Percentiles rank a stretch among this genome's conserved stretches.
These are phyloP conservation scores for Etheostoma cragini DNA, from an alignment of 2,113 vertebrate species.

Conservation along the genomic window DNA sequence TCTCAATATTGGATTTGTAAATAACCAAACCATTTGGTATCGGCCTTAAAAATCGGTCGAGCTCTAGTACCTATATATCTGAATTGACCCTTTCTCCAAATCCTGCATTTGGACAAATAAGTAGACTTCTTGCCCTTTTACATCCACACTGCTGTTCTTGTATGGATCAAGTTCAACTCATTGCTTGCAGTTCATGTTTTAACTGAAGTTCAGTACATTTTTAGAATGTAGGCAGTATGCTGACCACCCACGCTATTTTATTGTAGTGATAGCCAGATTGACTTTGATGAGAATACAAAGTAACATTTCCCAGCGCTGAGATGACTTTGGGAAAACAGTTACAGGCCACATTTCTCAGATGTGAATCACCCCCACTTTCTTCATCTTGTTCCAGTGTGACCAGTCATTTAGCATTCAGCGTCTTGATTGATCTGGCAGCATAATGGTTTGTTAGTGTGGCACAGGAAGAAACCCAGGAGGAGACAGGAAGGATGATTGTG, in stretches of 20 bases:
- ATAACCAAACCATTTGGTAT: too few species aligned
- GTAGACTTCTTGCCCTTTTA: constrained; percentile 15
- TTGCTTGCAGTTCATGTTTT: constrained; percentile 17
- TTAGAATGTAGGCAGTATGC: neutral
- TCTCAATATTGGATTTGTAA: too few species aligned
- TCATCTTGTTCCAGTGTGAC: constrained; percentile 55
- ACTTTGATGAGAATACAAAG: constrained; percentile 4
- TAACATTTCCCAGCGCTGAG: constrained; percentile 13
- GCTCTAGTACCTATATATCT: constrained; percentile 1
- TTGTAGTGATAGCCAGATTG: neutral
- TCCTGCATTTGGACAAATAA: constrained; percentile 55
- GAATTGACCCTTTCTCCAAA: constrained; percentile 47
- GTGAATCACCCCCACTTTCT: constrained; percentile 56
- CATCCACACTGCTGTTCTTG: neutral
- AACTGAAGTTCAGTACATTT: neutral
- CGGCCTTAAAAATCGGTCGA: too few species aligned
- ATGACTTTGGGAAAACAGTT: constrained; percentile 28
- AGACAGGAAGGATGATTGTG: constrained; percentile 61
- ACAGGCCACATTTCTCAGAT: constrained; percentile 40
- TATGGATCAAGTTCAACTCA: neutral
- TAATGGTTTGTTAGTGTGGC: constrained; percentile 66
- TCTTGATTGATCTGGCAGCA: constrained; percentile 64
- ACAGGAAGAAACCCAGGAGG: constrained; percentile 56
- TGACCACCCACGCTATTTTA: neutral
- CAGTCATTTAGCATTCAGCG: constrained; percentile 59